A percentile compares a stretch with the other conserved stretches of the same genome.
Conservation (phyloP, 1,140 invertebrate species). For the Drosophila kepulauana region DNA sequence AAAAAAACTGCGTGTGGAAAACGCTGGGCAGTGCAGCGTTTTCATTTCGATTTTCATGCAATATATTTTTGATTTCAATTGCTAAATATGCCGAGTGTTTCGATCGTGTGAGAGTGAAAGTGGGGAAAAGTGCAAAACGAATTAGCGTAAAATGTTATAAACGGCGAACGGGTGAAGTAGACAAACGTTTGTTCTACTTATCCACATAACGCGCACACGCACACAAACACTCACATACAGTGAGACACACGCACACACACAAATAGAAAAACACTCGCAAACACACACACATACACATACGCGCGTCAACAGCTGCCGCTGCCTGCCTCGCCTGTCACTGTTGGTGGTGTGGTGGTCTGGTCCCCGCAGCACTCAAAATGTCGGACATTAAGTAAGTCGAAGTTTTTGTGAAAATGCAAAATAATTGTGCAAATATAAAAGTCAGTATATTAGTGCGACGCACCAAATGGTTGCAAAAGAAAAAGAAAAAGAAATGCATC, state of each 20-base stretch:
- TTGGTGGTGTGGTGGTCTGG: slow-evolving; percentile 42
- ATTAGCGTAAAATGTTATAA: slow-evolving; percentile 39
- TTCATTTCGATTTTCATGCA: slow-evolving; percentile 34
- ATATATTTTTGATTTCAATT: slow-evolving; percentile 30
- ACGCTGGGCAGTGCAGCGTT: slow-evolving; percentile 50
- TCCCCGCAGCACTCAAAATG: slow-evolving; percentile 63
- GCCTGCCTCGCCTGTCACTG: slow-evolving; percentile 32
- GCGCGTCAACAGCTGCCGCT: slow-evolving; percentile 71
- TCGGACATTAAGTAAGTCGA: slow-evolving; percentile 79
- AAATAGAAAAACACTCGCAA: slow-evolving; percentile 11
- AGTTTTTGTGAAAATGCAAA: slow-evolving; percentile 32
- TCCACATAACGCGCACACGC: slow-evolving; percentile 53
- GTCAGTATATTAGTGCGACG: slow-evolving; percentile 3
- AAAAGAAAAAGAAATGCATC: no score
- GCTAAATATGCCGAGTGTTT: slow-evolving; percentile 17
- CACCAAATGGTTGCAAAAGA: background rate
- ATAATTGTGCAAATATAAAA: slow-evolving; percentile 13
- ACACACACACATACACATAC: slow-evolving; percentile 15
- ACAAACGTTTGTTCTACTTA: slow-evolving; percentile 58
- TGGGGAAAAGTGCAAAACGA: slow-evolving; percentile 24
- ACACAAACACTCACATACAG: slow-evolving; percentile 27
- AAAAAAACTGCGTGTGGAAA: slow-evolving; percentile 53
- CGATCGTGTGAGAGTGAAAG: slow-evolving; percentile 9
- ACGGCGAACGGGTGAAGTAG: slow-evolving; percentile 34
- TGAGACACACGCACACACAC: slow-evolving; percentile 27